These are phyloP conservation scores for Caenorhabditis becei DNA, from an alignment of 2,888 invertebrate genomes.

Conservation along the genomic window DNA sequence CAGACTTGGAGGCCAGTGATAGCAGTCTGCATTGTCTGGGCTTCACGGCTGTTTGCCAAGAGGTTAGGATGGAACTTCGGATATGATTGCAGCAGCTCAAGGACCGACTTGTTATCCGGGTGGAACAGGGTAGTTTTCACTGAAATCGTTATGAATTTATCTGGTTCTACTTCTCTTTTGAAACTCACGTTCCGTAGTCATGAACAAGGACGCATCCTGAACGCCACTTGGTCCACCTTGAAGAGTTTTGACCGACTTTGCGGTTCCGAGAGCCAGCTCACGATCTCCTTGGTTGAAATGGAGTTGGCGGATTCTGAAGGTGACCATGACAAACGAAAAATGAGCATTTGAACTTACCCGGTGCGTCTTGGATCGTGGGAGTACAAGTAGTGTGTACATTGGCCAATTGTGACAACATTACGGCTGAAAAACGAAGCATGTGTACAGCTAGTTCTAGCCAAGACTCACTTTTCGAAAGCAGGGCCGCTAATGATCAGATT, in stretches of 20 bases:
- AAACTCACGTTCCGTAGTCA: slow-evolving; percentile 28
- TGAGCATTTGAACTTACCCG: too few relatives aligned
- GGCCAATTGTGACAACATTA: slow-evolving; percentile 18
- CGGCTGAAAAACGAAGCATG: slow-evolving; percentile 22
- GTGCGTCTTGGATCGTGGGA: neutral
- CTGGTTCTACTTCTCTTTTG: too few relatives aligned
- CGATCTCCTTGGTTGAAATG: neutral
- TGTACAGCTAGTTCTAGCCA: neutral
- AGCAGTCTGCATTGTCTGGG: neutral
- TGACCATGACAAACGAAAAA: too few relatives aligned
- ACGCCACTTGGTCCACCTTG: slow-evolving; percentile 3
- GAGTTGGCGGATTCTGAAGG: neutral
- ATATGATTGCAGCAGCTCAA: neutral
- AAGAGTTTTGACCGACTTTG: slow-evolving; percentile 21
- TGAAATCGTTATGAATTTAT: too few relatives aligned
- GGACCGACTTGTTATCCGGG: neutral
- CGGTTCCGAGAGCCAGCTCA: slow-evolving; percentile 1
- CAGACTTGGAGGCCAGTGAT: neutral
- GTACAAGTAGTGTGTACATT: slow-evolving; percentile 24
- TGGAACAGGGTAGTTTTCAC: slow-evolving; percentile 32
- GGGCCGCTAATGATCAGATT: slow-evolving; percentile 4
- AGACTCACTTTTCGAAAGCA: slow-evolving; percentile 17
- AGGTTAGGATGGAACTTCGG: neutral
- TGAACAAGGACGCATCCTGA: slow-evolving; percentile 8
- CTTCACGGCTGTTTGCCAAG: neutral